phyloP scores from a whole-genome alignment of 2,888 invertebrate genomes.

The Ferrisia virgata region DNA sequence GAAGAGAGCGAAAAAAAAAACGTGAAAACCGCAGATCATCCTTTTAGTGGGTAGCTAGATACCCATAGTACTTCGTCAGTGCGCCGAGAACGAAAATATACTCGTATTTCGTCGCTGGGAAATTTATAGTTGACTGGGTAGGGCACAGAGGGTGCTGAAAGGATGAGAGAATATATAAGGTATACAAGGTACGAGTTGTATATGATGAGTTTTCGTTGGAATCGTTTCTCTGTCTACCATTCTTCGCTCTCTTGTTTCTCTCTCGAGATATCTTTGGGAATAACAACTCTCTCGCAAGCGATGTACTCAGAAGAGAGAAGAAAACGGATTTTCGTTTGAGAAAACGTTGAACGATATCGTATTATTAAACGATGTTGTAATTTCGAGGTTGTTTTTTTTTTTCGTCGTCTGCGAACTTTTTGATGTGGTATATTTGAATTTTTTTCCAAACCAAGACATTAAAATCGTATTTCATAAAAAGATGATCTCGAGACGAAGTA shows the following conservation, averaged over 20 bases:
- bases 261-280: not conserved
- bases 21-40: not conserved
- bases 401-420: not conserved
- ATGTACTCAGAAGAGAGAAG: not conserved
- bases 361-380: not conserved
- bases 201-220: not conserved
- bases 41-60: no score
- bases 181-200: not conserved
- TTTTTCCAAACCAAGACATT: not conserved
- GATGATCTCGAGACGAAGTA: not conserved
- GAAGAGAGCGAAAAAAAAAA: not conserved
- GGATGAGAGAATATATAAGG: no score
- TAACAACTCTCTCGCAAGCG: not conserved
- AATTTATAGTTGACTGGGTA: not conserved
- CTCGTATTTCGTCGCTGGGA: not conserved
- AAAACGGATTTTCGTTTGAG: not conserved
- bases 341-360: not conserved
- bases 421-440: not conserved
- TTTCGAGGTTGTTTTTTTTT: not conserved
- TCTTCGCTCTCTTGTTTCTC: no score
- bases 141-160: not conserved
- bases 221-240: not conserved
- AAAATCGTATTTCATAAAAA: not conserved
- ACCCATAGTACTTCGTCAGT: slow-evolving; percentile 4
- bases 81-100: not conserved